Evolutionary conservation across 2,888 invertebrate genomes (phyloP).

Genomic region (Cylloceria caligata): DNA sequence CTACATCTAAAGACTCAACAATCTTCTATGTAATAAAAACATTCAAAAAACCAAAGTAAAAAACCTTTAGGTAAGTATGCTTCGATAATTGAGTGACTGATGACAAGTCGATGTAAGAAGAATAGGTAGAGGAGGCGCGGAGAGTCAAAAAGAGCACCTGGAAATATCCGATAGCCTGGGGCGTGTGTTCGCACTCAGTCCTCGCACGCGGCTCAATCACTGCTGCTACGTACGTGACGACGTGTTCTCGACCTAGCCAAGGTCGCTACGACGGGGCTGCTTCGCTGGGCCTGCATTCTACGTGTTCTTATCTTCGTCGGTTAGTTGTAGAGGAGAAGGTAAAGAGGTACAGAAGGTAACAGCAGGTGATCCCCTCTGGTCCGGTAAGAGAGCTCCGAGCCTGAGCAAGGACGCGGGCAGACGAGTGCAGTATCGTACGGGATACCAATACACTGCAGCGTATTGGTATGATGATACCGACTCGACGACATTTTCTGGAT

Average conservation of each 20-base stretch:
- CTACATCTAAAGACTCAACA: background rate
- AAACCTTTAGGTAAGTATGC: no score
- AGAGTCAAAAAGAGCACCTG: slow-evolving; percentile 30
- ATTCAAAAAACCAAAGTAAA: background rate
- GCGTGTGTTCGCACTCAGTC: slow-evolving; percentile 35
- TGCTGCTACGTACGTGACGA: slow-evolving; percentile 77
- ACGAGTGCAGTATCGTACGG: slow-evolving; percentile 41
- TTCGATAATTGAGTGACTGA: slow-evolving; percentile 39
- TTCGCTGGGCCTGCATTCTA: slow-evolving; percentile 79
- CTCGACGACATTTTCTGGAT: slow-evolving; percentile 81
- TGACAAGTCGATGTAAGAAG: slow-evolving; percentile 13
- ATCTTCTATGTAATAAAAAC: background rate
- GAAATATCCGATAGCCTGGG: slow-evolving; percentile 27
- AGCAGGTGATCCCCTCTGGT: slow-evolving; percentile 75
- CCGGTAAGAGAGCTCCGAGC: slow-evolving; percentile 70
- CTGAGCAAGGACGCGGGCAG: slow-evolving; percentile 63
- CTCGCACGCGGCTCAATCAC: slow-evolving; percentile 80
- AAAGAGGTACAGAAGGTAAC: slow-evolving; percentile 41
- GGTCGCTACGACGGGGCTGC: slow-evolving; percentile 76
- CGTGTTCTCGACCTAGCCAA: slow-evolving; percentile 83
- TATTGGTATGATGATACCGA: slow-evolving; percentile 74
- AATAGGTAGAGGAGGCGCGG: slow-evolving; percentile 33
- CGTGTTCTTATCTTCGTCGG: slow-evolving; percentile 80
- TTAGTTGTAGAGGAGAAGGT: slow-evolving; percentile 35
- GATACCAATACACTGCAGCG: slow-evolving; percentile 55